A percentile compares a stretch with the other conserved stretches of the same genome.
phyloP scores from a whole-genome alignment of 2,113 vertebrate species.

The Phylloscopus whistleri region DNA sequence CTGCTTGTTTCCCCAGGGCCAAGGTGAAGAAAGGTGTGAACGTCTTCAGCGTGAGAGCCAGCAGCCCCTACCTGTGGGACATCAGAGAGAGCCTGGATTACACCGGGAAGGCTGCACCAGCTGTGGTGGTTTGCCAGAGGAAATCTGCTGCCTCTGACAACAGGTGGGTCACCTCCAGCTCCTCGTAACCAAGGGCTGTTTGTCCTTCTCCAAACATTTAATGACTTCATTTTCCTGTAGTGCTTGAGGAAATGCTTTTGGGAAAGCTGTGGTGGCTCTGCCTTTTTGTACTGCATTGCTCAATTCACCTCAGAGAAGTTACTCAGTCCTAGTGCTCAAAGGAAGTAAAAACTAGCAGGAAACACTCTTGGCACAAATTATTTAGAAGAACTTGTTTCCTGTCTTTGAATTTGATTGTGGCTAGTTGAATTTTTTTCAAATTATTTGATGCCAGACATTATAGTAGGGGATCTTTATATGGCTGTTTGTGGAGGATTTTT shows the following conservation, averaged over 20 bases:
- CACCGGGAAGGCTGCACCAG: not conserved
- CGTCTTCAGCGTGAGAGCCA: conserved; percentile 79
- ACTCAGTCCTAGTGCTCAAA: not conserved
- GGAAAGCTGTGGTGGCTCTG: not conserved
- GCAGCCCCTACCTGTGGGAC: conserved; percentile 84
- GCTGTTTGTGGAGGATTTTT: not conserved
- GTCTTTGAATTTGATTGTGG: not conserved
- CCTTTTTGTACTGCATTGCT: not conserved
- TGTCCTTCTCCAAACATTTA: not conserved
- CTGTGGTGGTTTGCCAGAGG: conserved; percentile 6
- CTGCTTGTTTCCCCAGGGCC: conserved; percentile 73
- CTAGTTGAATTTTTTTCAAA: not conserved
- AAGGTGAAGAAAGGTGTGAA: conserved; percentile 85
- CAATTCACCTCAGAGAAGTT: not conserved
- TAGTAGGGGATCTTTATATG: not conserved
- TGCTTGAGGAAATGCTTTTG: not conserved
- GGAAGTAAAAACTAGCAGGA: not conserved
- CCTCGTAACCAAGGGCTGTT: accelerated
- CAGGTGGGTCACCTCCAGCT: conserved; percentile 68
- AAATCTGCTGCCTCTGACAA: conserved; percentile 65
- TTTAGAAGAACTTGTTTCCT: not conserved
- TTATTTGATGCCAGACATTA: not conserved
- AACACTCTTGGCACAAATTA: not conserved
- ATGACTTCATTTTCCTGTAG: not conserved
- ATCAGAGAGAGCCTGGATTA: conserved; percentile 57